Conservation (phyloP, 1,140 invertebrate genomes). For the Diorhabda sublineata region DNA sequence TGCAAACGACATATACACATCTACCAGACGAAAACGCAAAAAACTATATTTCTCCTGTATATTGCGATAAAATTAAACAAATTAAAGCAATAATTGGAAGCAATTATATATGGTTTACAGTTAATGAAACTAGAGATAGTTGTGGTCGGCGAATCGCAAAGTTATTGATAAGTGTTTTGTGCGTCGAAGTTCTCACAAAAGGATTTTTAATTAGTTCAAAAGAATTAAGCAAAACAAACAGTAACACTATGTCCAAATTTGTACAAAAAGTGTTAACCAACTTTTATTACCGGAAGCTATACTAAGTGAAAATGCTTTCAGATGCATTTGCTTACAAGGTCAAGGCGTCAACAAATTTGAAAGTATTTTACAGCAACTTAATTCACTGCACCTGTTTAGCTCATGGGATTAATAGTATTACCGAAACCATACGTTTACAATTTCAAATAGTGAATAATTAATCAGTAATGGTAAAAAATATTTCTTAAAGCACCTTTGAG, state of each 20-base stretch:
- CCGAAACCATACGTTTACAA: constrained; percentile 23
- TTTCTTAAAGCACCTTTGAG: no score
- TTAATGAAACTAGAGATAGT: constrained; percentile 14
- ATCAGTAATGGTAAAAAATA: constrained; percentile 1
- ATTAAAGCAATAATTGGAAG: neutral
- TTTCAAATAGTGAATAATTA: constrained; percentile 24
- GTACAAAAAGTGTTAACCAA: constrained; percentile 2
- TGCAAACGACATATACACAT: neutral
- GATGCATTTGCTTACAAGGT: constrained; percentile 25
- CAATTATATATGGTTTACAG: neutral
- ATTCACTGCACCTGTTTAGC: constrained; percentile 29
- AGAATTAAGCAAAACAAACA: constrained; percentile 15
- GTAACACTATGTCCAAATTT: constrained; percentile 14
- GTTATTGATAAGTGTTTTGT: constrained; percentile 11
- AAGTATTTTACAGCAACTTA: constrained; percentile 26
- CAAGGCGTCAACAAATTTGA: constrained; percentile 22
- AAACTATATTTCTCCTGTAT: neutral
- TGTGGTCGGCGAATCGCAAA: constrained; percentile 9
- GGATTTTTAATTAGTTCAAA: constrained; percentile 16
- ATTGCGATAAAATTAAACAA: neutral
- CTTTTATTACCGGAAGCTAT: constrained; percentile 15
- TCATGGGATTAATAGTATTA: constrained; percentile 23
- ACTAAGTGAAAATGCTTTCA: constrained; percentile 18
- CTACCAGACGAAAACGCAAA: constrained; percentile 4
- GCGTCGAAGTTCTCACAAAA: constrained; percentile 4